Evolutionary conservation across 1,140 invertebrate genomes (phyloP).

Genomic region (Hetaerina americana): DNA sequence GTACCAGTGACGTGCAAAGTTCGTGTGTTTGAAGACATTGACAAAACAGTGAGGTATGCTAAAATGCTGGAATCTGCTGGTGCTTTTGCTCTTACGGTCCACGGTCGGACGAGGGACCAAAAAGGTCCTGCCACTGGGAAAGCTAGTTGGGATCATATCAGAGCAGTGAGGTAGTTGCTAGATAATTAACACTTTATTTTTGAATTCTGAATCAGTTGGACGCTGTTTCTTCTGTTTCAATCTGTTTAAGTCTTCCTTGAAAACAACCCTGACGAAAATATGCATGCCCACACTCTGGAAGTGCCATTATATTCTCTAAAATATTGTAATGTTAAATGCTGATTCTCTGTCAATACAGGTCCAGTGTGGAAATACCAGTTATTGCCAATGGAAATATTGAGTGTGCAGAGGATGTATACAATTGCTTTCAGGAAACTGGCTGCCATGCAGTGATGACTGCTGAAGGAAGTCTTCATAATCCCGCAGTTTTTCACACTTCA

Average conservation of each 20-base stretch:
- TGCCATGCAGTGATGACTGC: constrained; percentile 82
- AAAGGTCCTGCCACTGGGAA: constrained; percentile 89
- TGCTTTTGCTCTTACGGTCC: constrained; percentile 83
- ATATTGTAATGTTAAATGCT: no score
- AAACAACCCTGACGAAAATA: background rate
- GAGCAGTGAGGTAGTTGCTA: constrained; percentile 69
- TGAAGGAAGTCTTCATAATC: constrained; percentile 94
- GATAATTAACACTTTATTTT: constrained; percentile 13
- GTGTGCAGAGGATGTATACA: constrained; percentile 70
- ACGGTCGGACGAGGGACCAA: constrained; percentile 91
- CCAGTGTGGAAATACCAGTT: constrained; percentile 79
- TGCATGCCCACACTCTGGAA: no score
- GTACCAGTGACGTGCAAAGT: constrained; percentile 95
- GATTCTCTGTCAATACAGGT: constrained; percentile 37
- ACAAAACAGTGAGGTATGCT: constrained; percentile 83
- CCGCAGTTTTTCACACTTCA: constrained; percentile 56
- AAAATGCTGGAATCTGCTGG: constrained; percentile 89
- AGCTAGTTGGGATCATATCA: constrained; percentile 89
- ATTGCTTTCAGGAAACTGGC: constrained; percentile 74
- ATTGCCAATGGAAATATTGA: constrained; percentile 98
- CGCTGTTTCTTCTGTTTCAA: no score
- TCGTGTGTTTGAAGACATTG: constrained; percentile 74
- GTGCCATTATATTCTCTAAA: no score
- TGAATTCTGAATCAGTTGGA: no score
- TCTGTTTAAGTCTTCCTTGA: background rate